Evolutionary conservation across 1,140 invertebrate species (phyloP).

Genomic region (Batillaria attramentaria): DNA sequence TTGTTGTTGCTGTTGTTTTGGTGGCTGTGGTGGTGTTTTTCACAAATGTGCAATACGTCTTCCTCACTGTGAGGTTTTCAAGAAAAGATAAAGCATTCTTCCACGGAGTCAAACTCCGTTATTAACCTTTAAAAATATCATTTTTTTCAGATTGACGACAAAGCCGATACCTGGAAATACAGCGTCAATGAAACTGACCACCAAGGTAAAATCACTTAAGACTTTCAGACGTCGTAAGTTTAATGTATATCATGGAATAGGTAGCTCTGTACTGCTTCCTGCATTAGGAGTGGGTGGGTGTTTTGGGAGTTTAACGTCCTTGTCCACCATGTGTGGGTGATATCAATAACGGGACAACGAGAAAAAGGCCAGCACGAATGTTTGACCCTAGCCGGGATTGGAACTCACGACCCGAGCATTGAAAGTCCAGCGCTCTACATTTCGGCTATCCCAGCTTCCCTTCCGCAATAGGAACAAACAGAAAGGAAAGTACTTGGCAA

Average conservation of each 20-base stretch:
- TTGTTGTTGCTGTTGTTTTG: neutral
- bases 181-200: neutral
- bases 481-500: no score
- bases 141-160: neutral
- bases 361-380: no score
- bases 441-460: no score
- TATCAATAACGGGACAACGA: no score
- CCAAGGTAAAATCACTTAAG: conserved; percentile 7
- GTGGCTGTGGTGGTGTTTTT: neutral
- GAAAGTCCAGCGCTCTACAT: no score
- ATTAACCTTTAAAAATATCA: neutral
- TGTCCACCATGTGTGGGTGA: neutral
- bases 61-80: neutral
- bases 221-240: no score
- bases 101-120: neutral
- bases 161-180: conserved; percentile 5
- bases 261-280: neutral
- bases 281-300: neutral
- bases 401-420: no score
- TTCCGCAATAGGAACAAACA: no score
- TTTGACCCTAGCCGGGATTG: no score
- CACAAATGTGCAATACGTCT: no score
- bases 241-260: no score
- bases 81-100: neutral
- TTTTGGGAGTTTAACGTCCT: neutral